phyloP scores from a whole-genome alignment of 2,888 invertebrate genomes.

The Oasisia sp. region DNA sequence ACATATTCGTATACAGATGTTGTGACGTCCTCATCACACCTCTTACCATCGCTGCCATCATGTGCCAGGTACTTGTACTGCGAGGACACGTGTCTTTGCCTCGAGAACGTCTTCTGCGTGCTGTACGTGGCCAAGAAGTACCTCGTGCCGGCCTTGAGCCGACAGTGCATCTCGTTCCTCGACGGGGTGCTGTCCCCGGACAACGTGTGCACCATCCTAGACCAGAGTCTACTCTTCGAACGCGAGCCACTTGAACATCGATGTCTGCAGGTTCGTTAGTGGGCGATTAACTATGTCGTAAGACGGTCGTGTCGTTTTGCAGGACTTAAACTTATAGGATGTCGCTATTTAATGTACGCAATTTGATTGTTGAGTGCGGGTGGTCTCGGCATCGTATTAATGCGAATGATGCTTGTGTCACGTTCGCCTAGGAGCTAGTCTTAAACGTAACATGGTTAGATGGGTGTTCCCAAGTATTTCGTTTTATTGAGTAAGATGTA shows the following conservation, averaged over 20 bases:
- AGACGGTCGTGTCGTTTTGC: neutral
- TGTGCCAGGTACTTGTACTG: conserved; percentile 73
- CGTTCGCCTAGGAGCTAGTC: too few relatives aligned
- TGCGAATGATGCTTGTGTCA: too few relatives aligned
- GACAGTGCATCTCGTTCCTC: conserved; percentile 76
- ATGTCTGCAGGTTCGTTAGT: neutral
- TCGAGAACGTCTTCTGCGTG: conserved; percentile 75
- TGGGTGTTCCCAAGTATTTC: too few relatives aligned
- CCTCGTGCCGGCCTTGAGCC: conserved; percentile 76
- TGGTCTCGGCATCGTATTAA: too few relatives aligned
- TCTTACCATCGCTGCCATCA: neutral
- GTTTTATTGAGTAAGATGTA: neutral
- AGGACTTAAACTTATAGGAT: too few relatives aligned
- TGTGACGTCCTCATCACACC: neutral
- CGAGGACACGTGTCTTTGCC: conserved; percentile 71
- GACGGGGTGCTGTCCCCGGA: conserved; percentile 62
- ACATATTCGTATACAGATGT: too few relatives aligned
- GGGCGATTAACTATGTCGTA: neutral
- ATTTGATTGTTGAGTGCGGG: too few relatives aligned
- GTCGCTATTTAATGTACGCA: too few relatives aligned
- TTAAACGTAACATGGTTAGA: too few relatives aligned
- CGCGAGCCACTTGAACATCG: conserved; percentile 25
- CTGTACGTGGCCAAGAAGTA: conserved; percentile 81
- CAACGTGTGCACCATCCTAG: conserved; percentile 63
- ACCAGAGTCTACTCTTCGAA: conserved; percentile 65